Percentiles rank a stretch among this genome's conserved stretches.
Evolutionary conservation across 2,888 invertebrate genomes (phyloP).

Genomic region (Cynaeus angustus): DNA sequence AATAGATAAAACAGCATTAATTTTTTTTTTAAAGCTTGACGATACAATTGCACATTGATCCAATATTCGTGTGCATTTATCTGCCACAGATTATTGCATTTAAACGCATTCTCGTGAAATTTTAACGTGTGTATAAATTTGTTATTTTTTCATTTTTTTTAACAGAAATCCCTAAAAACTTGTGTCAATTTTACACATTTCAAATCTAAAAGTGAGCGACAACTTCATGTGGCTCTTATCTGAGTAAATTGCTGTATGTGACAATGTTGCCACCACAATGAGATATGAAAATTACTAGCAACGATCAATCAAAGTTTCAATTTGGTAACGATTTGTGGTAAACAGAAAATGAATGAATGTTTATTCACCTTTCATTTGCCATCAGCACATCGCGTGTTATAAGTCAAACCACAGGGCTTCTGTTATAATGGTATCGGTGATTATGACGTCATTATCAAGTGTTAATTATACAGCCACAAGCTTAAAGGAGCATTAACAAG

Average conservation of each 20-base stretch:
- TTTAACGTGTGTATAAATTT: too few species aligned
- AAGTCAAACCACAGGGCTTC: conserved; percentile 17
- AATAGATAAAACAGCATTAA: too few species aligned
- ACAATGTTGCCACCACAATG: conserved; percentile 13
- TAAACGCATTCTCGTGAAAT: too few species aligned
- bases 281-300: conserved; percentile 30
- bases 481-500: conserved; percentile 37
- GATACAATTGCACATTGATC: too few species aligned
- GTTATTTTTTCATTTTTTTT: too few species aligned
- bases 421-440: conserved; percentile 22
- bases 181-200: background rate
- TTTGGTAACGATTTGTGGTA: conserved; percentile 18
- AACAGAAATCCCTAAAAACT: too few species aligned
- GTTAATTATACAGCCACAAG: conserved; percentile 37
- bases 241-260: conserved; percentile 3
- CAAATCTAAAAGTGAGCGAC: background rate
- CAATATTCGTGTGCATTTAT: too few species aligned
- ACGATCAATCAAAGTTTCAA: conserved; percentile 38
- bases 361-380: conserved; percentile 31
- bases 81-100: too few species aligned
- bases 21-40: too few species aligned
- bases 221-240: background rate
- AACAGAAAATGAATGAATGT: conserved; percentile 26
- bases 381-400: conserved; percentile 16
- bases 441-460: conserved; percentile 36